phyloP scores from a whole-genome alignment of 2,797 vertebrate species.

The Esox lucius region DNA sequence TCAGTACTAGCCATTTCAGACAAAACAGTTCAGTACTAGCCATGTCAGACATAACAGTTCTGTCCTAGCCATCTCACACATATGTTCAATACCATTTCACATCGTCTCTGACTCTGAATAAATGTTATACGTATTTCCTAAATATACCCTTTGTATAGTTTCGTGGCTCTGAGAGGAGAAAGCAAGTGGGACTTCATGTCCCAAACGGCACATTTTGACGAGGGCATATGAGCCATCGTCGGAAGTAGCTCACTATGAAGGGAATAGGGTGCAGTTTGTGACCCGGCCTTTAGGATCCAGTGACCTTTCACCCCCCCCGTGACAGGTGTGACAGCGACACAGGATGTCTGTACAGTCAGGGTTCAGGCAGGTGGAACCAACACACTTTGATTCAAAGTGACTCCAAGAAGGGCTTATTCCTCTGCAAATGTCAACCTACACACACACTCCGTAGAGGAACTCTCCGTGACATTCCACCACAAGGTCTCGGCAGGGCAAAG shows the following conservation, averaged over 20 bases:
- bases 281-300: background rate
- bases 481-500: constrained; percentile 24
- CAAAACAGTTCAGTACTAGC: background rate
- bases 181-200: background rate
- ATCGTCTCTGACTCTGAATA: background rate
- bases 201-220: background rate
- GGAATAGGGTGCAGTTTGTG: background rate
- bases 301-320: constrained; percentile 34
- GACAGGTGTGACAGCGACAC: constrained; percentile 27
- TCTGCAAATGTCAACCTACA: constrained; percentile 52
- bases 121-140: background rate
- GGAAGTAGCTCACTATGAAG: background rate
- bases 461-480: constrained; percentile 45
- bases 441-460: constrained; percentile 6
- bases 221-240: background rate
- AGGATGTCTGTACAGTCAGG: constrained; percentile 20
- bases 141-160: constrained; percentile 9
- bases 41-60: background rate
- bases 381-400: constrained; percentile 44
- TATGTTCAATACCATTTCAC: background rate
- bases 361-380: constrained; percentile 39
- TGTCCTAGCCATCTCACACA: background rate
- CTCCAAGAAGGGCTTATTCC: constrained; percentile 22
- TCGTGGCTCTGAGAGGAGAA: background rate
- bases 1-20: background rate